Evolutionary conservation across 2,113 vertebrate genomes (phyloP).

Genomic region (Nipponia nippon): DNA sequence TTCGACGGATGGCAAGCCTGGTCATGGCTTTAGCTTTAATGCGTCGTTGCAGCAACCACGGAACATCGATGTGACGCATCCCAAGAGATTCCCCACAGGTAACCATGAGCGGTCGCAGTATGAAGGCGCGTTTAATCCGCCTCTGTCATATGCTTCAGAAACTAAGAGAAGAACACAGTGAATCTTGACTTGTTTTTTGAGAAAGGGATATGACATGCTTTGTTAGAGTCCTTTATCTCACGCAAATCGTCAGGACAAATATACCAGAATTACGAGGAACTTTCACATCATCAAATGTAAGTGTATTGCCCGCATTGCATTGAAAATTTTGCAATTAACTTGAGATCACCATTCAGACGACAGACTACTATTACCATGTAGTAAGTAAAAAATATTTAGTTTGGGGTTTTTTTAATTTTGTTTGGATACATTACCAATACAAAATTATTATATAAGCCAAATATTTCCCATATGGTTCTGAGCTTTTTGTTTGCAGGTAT

Average conservation of each 20-base stretch:
- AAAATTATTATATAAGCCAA: background rate
- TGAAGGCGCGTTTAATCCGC: fast-evolving
- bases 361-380: fast-evolving
- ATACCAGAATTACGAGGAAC: background rate
- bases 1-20: background rate
- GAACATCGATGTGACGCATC: background rate
- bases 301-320: background rate
- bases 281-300: background rate
- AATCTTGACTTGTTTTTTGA: background rate
- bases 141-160: background rate
- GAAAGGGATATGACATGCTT: fast-evolving
- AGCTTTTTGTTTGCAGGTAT: background rate
- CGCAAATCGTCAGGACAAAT: background rate
- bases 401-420: too few relatives aligned
- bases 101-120: fast-evolving
- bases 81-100: background rate
- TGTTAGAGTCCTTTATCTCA: background rate
- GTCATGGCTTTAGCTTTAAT: background rate
- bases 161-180: background rate
- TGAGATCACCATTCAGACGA: background rate
- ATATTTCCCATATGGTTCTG: background rate
- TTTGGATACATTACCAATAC: background rate
- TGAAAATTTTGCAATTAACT: background rate
- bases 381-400: background rate
- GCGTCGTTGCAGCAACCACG: background rate